Conservation (phyloP, 2,797 vertebrate species). For the Neostethus bicornis region DNA sequence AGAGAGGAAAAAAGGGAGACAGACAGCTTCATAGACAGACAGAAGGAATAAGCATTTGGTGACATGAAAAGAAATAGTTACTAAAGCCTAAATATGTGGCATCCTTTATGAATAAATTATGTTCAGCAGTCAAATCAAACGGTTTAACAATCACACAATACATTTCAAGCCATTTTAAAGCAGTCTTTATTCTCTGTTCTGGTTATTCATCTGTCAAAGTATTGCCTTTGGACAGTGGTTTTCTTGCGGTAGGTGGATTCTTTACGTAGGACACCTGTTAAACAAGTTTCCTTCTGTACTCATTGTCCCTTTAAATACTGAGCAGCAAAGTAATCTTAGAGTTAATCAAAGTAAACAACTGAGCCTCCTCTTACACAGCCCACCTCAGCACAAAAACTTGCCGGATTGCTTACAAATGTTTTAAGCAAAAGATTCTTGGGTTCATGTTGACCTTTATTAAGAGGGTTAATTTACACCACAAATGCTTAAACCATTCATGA, state of each 20-base stretch:
- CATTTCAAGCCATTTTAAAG: background rate
- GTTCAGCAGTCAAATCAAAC: background rate
- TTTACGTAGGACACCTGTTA: constrained; percentile 14
- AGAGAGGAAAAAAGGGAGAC: constrained; percentile 43
- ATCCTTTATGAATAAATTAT: constrained; percentile 8
- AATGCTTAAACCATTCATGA: background rate
- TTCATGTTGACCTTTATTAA: background rate
- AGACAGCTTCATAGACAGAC: constrained; percentile 67
- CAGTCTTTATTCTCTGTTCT: constrained; percentile 44
- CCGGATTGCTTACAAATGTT: background rate
- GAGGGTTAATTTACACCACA: background rate
- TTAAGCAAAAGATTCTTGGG: background rate
- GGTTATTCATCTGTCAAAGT: background rate
- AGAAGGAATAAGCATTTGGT: constrained; percentile 64
- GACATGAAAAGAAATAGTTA: constrained; percentile 39
- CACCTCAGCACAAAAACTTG: background rate
- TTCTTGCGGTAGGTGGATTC: background rate
- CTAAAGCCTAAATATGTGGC: constrained; percentile 19
- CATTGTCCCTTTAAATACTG: background rate
- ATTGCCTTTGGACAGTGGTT: background rate
- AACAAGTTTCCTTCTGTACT: constrained; percentile 17
- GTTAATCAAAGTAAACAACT: background rate
- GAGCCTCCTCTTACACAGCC: background rate
- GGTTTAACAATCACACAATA: background rate
- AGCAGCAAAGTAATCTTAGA: background rate